Conservation (phyloP, 2,888 invertebrate genomes). For the Chymomyza fuscimana region DNA sequence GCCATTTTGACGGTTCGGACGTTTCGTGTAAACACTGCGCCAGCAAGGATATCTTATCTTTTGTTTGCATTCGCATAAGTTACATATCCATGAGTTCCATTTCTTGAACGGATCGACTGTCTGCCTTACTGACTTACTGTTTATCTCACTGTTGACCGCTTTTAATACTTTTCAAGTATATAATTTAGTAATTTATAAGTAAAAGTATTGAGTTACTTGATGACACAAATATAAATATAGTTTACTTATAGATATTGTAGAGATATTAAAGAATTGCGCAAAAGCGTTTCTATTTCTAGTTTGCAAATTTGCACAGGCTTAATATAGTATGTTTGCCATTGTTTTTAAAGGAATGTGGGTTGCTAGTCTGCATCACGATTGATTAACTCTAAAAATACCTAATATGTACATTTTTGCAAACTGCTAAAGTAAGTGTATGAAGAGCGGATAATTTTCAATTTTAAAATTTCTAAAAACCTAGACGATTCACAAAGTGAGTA, state of each 20-base stretch:
- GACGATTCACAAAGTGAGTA: too few relatives aligned
- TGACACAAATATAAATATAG: slow-evolving; percentile 44
- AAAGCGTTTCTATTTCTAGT: slow-evolving; percentile 37
- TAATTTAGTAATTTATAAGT: slow-evolving; percentile 71
- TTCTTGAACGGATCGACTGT: slow-evolving; percentile 21
- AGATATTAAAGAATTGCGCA: slow-evolving; percentile 1
- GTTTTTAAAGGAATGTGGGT: not conserved
- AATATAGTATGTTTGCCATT: not conserved
- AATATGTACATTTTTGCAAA: too few relatives aligned
- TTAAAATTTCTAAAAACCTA: too few relatives aligned
- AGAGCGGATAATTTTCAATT: too few relatives aligned
- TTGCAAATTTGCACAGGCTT: slow-evolving; percentile 7
- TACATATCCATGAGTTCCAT: slow-evolving; percentile 40
- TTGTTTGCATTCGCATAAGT: slow-evolving; percentile 73
- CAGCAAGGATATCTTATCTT: slow-evolving; percentile 71
- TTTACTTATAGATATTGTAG: not conserved
- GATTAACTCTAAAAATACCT: too few relatives aligned
- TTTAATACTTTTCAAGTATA: slow-evolving; percentile 72
- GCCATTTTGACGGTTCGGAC: slow-evolving; percentile 49
- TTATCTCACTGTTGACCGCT: slow-evolving; percentile 46
- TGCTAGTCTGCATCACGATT: too few relatives aligned
- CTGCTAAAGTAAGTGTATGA: too few relatives aligned
- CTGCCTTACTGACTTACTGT: slow-evolving; percentile 11
- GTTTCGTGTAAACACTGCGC: slow-evolving; percentile 60
- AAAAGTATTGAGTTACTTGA: slow-evolving; percentile 67